phyloP scores from a whole-genome alignment of 1,140 invertebrate species.

The Pentalonia nigronervosa region DNA sequence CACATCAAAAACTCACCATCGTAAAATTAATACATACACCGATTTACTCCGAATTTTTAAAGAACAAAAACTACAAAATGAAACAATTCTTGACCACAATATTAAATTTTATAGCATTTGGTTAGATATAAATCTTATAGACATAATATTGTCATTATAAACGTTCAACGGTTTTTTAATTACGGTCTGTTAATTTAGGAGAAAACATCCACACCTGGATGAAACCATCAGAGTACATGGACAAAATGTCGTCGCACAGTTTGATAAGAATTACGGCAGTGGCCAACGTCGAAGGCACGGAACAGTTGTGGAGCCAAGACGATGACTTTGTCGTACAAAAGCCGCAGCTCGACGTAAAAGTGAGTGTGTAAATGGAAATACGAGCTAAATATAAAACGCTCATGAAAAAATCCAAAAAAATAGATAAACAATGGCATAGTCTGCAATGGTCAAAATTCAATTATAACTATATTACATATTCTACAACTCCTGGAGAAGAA shows the following conservation, averaged over 20 bases:
- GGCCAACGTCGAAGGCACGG: conserved; percentile 73
- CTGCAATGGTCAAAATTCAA: neutral
- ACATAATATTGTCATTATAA: neutral
- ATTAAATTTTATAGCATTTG: neutral
- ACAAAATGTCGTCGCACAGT: conserved; percentile 74
- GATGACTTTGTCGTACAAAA: conserved; percentile 74
- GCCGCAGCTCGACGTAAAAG: conserved; percentile 69
- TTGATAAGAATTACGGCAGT: conserved; percentile 75
- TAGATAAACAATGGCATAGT: neutral
- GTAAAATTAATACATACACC: neutral
- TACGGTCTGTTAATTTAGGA: conserved; percentile 59
- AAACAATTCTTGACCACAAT: neutral
- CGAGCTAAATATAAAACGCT: neutral
- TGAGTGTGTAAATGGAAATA: conserved; percentile 60
- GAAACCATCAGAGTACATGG: conserved; percentile 72
- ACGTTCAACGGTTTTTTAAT: neutral
- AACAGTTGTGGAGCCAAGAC: conserved; percentile 75
- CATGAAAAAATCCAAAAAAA: neutral
- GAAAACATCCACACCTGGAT: conserved; percentile 64
- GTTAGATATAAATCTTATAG: neutral
- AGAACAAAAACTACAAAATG: neutral
- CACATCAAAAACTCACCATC: neutral
- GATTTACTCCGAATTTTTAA: too few species aligned
- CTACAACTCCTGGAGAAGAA: neutral
- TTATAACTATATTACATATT: too few species aligned